Evolutionary conservation across 2,797 vertebrate genomes (phyloP).

Genomic region (Etheostoma nigrum): DNA sequence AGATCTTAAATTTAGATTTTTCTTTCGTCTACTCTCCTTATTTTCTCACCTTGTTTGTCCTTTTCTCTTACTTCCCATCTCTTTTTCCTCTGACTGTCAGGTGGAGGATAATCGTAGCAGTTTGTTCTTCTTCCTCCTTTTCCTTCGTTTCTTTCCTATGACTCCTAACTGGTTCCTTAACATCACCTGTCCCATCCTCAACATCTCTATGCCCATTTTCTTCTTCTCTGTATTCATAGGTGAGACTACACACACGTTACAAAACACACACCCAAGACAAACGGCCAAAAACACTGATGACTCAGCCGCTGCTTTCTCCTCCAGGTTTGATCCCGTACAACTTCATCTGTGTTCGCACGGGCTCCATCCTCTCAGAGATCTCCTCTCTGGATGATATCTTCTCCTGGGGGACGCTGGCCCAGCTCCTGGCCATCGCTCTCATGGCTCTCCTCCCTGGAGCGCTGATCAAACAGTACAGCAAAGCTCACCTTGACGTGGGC

Average conservation of each 20-base stretch:
- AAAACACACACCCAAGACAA: background rate
- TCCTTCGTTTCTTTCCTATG: slow-evolving; percentile 97
- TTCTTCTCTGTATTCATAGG: slow-evolving; percentile 96
- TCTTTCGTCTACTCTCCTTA: background rate
- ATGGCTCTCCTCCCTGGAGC: slow-evolving; percentile 91
- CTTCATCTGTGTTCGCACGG: slow-evolving; percentile 97
- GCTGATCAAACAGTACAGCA: slow-evolving; percentile 89
- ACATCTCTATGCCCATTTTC: slow-evolving; percentile 93
- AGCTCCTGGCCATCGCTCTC: slow-evolving; percentile 92
- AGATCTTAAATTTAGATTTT: too few species aligned
- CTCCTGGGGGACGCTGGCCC: slow-evolving; percentile 92
- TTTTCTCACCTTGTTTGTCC: background rate
- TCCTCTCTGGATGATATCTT: slow-evolving; percentile 94
- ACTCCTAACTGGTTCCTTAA: slow-evolving; percentile 99
- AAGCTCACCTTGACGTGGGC: slow-evolving; percentile 84
- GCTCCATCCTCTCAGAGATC: slow-evolving; percentile 93
- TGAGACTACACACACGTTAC: slow-evolving; percentile 71
- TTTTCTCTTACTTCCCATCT: background rate
- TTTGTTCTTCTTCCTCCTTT: slow-evolving; percentile 96
- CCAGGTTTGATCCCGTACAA: slow-evolving; percentile 97
- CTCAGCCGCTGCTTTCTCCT: background rate
- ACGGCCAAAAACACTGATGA: background rate
- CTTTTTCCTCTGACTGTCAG: slow-evolving; percentile 71
- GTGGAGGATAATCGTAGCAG: slow-evolving; percentile 93
- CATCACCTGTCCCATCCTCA: slow-evolving; percentile 96